Evolutionary conservation across 2,797 vertebrate genomes (phyloP).

Genomic region (Typhlichthys subterraneus): DNA sequence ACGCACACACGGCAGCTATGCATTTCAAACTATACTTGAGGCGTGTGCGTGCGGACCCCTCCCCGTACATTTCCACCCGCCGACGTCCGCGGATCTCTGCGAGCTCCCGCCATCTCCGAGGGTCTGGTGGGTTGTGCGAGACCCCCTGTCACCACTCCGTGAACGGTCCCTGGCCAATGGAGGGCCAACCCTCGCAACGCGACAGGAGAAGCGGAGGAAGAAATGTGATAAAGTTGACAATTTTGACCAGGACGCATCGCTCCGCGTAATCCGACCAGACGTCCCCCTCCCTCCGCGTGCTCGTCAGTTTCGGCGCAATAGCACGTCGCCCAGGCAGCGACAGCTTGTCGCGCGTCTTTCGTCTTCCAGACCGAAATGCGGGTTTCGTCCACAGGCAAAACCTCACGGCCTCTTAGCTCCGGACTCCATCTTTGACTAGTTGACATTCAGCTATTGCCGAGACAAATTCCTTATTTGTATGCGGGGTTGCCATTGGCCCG

Average conservation of each 20-base stretch:
- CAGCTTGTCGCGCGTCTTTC: slow-evolving; percentile 34
- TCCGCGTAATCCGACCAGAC: slow-evolving; percentile 18
- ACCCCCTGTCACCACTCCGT: slow-evolving; percentile 35
- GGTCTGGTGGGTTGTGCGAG: slow-evolving; percentile 52
- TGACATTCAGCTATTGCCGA: slow-evolving; percentile 93
- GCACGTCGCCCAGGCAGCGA: background rate
- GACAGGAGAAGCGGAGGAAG: slow-evolving; percentile 43
- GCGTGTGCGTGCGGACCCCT: slow-evolving; percentile 32
- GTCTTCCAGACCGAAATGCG: slow-evolving; percentile 43
- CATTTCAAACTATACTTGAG: slow-evolving; percentile 44
- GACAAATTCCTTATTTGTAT: slow-evolving; percentile 87
- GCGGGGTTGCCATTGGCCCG: slow-evolving; percentile 79
- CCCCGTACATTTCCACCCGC: slow-evolving; percentile 47
- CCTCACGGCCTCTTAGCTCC: slow-evolving; percentile 86
- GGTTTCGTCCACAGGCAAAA: slow-evolving; percentile 75
- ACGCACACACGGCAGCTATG: slow-evolving; percentile 33
- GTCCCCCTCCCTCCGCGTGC: slow-evolving; percentile 16
- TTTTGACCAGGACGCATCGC: slow-evolving; percentile 20
- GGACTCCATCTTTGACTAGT: slow-evolving; percentile 98
- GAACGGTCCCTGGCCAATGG: slow-evolving; percentile 74
- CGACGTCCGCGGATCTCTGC: slow-evolving; percentile 59
- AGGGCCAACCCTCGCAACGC: slow-evolving; percentile 71
- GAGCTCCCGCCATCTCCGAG: slow-evolving; percentile 78
- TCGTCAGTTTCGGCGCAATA: slow-evolving; percentile 25
- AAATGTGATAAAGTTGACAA: slow-evolving; percentile 39